A percentile compares a stretch with the other conserved stretches of the same genome.
phyloP scores from a whole-genome alignment of 2,113 vertebrate species.

The Gallinago jamesoni region DNA sequence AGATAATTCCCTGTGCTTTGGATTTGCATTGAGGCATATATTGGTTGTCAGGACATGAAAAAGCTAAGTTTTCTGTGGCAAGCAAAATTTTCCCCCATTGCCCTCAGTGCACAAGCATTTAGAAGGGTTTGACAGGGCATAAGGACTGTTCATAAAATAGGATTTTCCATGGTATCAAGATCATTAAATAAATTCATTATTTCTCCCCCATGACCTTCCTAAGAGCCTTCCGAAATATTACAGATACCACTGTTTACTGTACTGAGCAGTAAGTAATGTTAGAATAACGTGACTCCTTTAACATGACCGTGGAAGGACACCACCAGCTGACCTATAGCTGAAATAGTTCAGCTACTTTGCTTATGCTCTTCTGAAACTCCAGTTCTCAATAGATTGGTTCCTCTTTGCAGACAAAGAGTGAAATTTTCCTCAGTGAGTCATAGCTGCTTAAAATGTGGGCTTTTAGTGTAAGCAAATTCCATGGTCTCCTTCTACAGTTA shows the following conservation, averaged over 20 bases:
- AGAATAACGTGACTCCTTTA: neutral
- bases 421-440: neutral
- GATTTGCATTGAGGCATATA: neutral
- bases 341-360: neutral
- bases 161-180: neutral
- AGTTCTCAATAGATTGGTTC: neutral
- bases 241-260: neutral
- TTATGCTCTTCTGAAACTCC: neutral
- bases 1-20: neutral
- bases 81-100: neutral
- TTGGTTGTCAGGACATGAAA: neutral
- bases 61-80: neutral
- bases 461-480: neutral
- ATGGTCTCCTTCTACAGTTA: neutral
- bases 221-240: neutral
- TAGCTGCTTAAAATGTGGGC: neutral
- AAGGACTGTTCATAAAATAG: neutral
- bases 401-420: neutral
- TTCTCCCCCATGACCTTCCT: neutral
- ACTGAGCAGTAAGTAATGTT: neutral
- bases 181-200: neutral
- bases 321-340: neutral
- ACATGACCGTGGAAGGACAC: neutral
- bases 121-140: neutral
- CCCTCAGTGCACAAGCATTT: neutral